A percentile compares a stretch with the other conserved stretches of the same genome.
Conservation (phyloP, 2,888 invertebrate species). For the Dexiosoma caninum region DNA sequence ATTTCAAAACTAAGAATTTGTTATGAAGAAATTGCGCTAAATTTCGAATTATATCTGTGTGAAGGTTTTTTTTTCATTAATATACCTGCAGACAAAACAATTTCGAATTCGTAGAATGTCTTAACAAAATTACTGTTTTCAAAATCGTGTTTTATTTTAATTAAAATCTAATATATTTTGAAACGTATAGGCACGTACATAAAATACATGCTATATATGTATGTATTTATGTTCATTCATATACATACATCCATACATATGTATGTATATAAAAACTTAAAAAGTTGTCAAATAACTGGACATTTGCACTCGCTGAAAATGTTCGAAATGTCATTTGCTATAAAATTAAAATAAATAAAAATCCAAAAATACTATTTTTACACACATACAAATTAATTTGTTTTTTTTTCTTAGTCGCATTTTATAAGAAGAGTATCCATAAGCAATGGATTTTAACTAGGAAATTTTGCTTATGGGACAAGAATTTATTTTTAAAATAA, state of each 20-base stretch:
- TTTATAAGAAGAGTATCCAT: slow-evolving; percentile 11
- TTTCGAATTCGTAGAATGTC: too few species aligned
- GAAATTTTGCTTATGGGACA: slow-evolving; percentile 54
- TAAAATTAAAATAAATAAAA: slow-evolving; percentile 64
- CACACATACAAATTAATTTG: slow-evolving; percentile 39
- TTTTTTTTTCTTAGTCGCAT: not conserved
- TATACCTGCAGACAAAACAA: too few species aligned
- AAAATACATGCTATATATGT: too few species aligned
- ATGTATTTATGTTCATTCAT: not conserved
- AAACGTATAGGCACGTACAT: too few species aligned
- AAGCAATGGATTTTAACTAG: slow-evolving; percentile 60
- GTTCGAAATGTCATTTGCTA: slow-evolving; percentile 65
- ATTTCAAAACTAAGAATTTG: too few species aligned
- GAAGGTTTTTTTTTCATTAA: too few species aligned
- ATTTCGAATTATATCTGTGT: too few species aligned
- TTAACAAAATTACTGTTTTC: too few species aligned
- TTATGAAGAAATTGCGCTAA: too few species aligned
- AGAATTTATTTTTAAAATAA: slow-evolving; percentile 54
- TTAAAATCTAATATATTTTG: too few species aligned
- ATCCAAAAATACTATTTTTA: slow-evolving; percentile 58
- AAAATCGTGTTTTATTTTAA: too few species aligned
- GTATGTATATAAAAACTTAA: not conserved
- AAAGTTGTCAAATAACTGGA: slow-evolving; percentile 55
- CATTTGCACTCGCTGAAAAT: slow-evolving; percentile 49
- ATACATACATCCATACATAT: not conserved